phyloP scores from a whole-genome alignment of 2,113 vertebrate genomes.

The Antigone vipio region DNA sequence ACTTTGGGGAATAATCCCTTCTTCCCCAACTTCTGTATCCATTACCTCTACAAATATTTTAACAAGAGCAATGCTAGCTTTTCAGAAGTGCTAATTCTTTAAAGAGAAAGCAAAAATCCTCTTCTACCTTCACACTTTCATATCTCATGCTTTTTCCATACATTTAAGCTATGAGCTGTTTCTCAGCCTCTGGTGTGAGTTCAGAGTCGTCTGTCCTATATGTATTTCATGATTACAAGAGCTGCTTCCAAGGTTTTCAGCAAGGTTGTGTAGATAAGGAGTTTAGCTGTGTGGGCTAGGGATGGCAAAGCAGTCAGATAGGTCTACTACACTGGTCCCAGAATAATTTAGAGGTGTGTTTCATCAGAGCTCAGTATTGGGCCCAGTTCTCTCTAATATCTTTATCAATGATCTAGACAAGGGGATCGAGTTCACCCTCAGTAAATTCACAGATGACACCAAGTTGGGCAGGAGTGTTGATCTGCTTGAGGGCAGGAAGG shows the following conservation, averaged over 20 bases:
- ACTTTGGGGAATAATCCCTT: not conserved
- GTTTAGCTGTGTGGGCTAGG: not conserved
- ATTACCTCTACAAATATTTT: not conserved
- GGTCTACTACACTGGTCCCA: not conserved
- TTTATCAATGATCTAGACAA: too few relatives aligned
- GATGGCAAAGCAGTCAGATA: not conserved
- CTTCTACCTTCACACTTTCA: not conserved
- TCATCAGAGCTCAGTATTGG: not conserved
- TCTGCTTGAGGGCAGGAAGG: too few relatives aligned
- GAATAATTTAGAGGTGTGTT: not conserved
- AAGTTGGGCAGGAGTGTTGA: too few relatives aligned
- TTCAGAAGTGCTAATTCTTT: not conserved
- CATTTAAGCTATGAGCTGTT: not conserved
- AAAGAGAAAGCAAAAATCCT: not conserved
- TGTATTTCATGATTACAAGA: not conserved
- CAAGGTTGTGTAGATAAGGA: not conserved
- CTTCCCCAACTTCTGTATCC: not conserved
- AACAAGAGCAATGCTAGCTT: not conserved
- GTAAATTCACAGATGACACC: too few relatives aligned
- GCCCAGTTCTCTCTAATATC: too few relatives aligned
- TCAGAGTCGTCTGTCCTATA: not conserved
- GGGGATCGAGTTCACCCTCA: too few relatives aligned
- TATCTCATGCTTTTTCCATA: not conserved
- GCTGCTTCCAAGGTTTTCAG: not conserved
- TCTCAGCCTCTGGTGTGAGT: not conserved